Percentiles rank a stretch among this genome's conserved stretches.
These are phyloP conservation scores for Neodiprion pinetum DNA, from an alignment of 1,140 invertebrate species.

Conservation along the genomic window DNA sequence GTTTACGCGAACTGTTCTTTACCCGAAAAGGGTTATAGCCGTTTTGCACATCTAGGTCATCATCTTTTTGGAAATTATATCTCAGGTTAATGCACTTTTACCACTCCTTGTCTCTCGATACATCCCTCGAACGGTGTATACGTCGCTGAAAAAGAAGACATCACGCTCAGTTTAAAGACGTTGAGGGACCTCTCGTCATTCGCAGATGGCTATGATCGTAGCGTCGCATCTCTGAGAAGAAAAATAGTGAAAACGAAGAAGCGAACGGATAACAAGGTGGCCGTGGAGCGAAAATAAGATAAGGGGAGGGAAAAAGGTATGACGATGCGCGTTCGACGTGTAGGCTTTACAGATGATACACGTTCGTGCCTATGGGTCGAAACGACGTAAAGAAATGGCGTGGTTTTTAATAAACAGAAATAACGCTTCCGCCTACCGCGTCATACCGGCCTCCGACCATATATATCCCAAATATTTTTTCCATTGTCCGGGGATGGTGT, in stretches of 20 bases:
- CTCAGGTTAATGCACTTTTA: not conserved
- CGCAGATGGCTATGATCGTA: constrained; percentile 14
- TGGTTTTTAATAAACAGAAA: constrained; percentile 40
- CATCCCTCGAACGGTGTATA: too few species aligned
- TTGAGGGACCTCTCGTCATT: constrained; percentile 17
- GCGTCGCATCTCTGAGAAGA: constrained; percentile 4
- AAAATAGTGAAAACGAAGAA: constrained; percentile 14
- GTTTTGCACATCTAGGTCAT: not conserved
- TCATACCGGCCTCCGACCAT: not conserved
- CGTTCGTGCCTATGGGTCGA: not conserved
- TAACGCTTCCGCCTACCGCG: constrained; percentile 39
- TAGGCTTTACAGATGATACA: not conserved
- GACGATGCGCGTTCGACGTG: not conserved
- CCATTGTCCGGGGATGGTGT: constrained; percentile 57
- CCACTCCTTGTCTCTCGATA: constrained; percentile 13
- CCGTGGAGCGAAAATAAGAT: not conserved
- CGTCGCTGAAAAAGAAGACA: too few species aligned
- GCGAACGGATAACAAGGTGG: not conserved
- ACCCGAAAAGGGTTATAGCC: too few species aligned
- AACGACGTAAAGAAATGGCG: not conserved
- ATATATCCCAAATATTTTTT: constrained; percentile 51
- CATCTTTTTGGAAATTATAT: not conserved
- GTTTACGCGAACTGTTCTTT: too few species aligned
- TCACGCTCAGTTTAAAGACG: too few species aligned
- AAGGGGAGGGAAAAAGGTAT: constrained; percentile 1